These are phyloP conservation scores for Erebia palarica DNA, from an alignment of 2,888 invertebrate genomes.

Conservation along the genomic window DNA sequence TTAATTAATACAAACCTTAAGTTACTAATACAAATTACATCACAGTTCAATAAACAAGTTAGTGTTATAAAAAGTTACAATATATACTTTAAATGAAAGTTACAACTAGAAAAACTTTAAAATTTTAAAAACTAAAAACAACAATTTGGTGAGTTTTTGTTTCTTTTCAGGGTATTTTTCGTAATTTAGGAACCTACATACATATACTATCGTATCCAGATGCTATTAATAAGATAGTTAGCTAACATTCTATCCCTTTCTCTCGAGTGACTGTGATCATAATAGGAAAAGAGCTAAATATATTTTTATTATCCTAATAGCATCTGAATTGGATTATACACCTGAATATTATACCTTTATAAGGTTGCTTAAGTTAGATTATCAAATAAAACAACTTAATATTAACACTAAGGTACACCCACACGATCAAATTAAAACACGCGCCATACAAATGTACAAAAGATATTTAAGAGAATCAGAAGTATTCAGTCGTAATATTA, in stretches of 20 bases:
- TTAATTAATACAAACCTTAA: constrained; percentile 79
- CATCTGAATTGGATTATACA: constrained; percentile 26
- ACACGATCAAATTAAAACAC: constrained; percentile 52
- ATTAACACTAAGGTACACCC: constrained; percentile 35
- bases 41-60: constrained; percentile 82
- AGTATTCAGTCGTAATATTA: constrained; percentile 68
- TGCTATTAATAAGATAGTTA: no score
- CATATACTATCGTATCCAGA: constrained; percentile 15
- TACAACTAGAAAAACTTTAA: constrained; percentile 57
- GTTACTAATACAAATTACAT: constrained; percentile 81
- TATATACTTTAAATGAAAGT: constrained; percentile 70
- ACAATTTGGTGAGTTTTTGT: constrained; percentile 72
- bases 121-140: constrained; percentile 57
- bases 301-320: no score
- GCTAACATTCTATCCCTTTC: no score
- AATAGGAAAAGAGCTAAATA: no score
- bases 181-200: constrained; percentile 75
- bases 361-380: constrained; percentile 56
- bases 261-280: no score
- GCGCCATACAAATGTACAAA: constrained; percentile 63
- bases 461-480: constrained; percentile 50
- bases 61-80: constrained; percentile 66
- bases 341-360: constrained; percentile 57
- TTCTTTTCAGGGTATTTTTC: constrained; percentile 57
- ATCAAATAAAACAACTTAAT: constrained; percentile 41